Conservation (phyloP, 2,888 invertebrate genomes). For the Drosophila peninsularis region DNA sequence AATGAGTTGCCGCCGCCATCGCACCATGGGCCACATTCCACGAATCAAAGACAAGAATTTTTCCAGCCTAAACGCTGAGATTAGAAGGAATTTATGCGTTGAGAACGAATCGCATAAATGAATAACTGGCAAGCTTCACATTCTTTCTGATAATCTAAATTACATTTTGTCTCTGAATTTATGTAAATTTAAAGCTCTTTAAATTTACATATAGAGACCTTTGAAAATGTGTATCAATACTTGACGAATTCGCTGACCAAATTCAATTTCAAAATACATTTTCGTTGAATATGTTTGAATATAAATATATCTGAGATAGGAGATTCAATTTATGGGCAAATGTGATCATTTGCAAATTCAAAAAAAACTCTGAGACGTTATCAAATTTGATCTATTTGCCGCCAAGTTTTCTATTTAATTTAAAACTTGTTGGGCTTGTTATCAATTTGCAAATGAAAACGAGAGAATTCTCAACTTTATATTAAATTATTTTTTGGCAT, state of each 20-base stretch:
- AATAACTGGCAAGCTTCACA: neutral
- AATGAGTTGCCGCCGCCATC: constrained; percentile 56
- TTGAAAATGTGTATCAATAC: too few relatives aligned
- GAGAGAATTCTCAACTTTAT: neutral
- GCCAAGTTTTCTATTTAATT: neutral
- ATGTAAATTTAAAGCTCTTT: neutral
- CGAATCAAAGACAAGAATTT: neutral
- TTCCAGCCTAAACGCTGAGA: neutral
- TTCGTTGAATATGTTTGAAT: too few relatives aligned
- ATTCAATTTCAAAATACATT: too few relatives aligned
- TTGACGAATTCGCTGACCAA: too few relatives aligned
- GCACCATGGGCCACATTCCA: constrained; percentile 38
- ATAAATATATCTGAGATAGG: too few relatives aligned
- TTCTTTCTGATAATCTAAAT: constrained; percentile 2
- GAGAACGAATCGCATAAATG: neutral
- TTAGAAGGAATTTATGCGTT: constrained; percentile 2
- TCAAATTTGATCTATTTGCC: neutral
- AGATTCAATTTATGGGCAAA: too few relatives aligned
- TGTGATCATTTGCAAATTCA: neutral
- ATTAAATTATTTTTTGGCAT: neutral
- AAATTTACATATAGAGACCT: neutral
- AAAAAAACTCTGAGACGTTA: neutral
- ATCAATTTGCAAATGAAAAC: neutral
- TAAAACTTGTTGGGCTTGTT: too few relatives aligned
- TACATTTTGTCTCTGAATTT: neutral